Evolutionary conservation across 1,140 invertebrate genomes (phyloP), one percentile per base, ranked within the genome.

Genomic region (Ceratosolen fusciceps): DNA sequence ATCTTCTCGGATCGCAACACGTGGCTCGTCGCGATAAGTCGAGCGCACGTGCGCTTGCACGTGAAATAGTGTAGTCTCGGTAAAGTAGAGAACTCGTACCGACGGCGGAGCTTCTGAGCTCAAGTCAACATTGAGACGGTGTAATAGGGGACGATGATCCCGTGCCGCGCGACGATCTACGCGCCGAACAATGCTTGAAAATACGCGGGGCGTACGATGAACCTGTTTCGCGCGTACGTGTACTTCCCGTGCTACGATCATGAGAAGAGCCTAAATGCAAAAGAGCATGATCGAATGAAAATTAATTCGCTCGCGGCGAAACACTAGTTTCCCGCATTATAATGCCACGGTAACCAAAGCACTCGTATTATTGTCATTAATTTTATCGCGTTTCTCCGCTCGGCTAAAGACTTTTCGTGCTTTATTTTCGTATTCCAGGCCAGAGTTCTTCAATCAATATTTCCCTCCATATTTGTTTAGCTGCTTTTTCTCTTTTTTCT

Each of bases 251-350:
- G 21, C 47, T 26, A 43, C 43, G 39, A n/a, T 56, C n/a, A 58
- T n/a, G 21, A 10, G 62, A n/a, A 29, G n/a, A 77, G 29, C 21
- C 26, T 68, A 37, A 68, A 76, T 68, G 21, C 4, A 8, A 68
- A 21, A 37, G 62, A 58, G 31, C 4, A 26, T 76, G 37, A 54
- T 76, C 54, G 67, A 56, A 77, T 67, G 67, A 56, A 77, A 77
- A 77, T 77, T 26, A 26, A 78, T 72, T n/a, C n/a, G 49, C 19
- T 10, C 39, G 31, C n/a, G 16, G 21, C 49, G 39, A 56, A 10
- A 73, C 31, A 26, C 2, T 31, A 19, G 1, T 54, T 37, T 31
- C 70, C 7, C 14, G 29, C 4, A 29, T 39, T 3, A 37, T 58
- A 39, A 58, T n/a, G n/a, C n/a, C n/a, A n/a, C n/a, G n/a, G n/a